Evolutionary conservation across 2,113 vertebrate species (phyloP), one percentile per base, ranked within the genome.

Genomic region (Cynoglossus semilaevis): DNA sequence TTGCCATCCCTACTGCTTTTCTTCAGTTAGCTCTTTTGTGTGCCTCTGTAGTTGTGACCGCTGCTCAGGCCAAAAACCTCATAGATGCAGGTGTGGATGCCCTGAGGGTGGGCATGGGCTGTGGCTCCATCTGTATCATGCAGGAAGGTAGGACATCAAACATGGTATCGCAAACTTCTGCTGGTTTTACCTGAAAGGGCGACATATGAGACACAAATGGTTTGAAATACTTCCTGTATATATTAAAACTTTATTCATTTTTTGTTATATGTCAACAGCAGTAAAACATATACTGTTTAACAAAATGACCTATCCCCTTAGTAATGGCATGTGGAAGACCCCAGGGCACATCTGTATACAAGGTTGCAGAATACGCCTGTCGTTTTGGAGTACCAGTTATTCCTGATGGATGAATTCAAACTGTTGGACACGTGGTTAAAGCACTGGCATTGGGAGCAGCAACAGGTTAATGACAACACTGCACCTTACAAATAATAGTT

Each of bases 331-430:
- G 94, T 36, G 95, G 95, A 19, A 80, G 95, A 19, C 95, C 95
- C 8, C 95, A 97, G 67, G 95, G 95, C 42, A 96, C 95, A 0
- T 93, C 95, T 0, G 94, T 97, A 38, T 97, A 97, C 82, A 96
- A 93, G 72, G 95, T 97, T 34, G 94, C 95, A 0, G 95, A 96
- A 76, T 97, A 96, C 0, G 95, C 95, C 13, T 88, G 95, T 3
- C 90, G 95, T 19, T 97, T 97, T n/a, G 94, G 94, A 12, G 95
- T 97, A n/a, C 95, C 95, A 0, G 93, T 97, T 14, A 93, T 97
- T 2, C 94, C 95, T 0, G 95, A 97, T 14, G 95, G 94, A 1
- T 94, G 94, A 29, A 94, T 97, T 82, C 94, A 97, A 84, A 95
- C 95, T 0, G 93, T 96, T 18, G 95, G 95, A 18, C 95, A 97